A percentile compares a stretch with the other conserved stretches of the same genome.
Evolutionary conservation across 2,888 invertebrate species (phyloP).

Genomic region (Myopa tessellatipennis): DNA sequence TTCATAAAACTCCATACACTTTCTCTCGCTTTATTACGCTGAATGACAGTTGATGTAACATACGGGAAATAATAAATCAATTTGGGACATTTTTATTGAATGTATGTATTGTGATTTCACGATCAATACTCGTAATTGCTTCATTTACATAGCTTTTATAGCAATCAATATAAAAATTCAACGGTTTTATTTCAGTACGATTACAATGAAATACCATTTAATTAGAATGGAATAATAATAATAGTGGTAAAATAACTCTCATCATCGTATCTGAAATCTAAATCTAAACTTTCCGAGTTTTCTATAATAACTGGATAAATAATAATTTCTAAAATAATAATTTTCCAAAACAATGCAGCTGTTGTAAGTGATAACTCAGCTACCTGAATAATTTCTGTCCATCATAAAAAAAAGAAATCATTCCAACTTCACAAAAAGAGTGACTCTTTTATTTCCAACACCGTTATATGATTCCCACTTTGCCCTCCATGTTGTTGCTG

Average conservation of each 20-base stretch:
- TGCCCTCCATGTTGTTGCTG: background rate
- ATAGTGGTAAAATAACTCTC: no score
- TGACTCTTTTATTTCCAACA: background rate
- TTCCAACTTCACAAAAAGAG: background rate
- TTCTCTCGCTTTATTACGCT: no score
- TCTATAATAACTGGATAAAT: no score
- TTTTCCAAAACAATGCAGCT: no score
- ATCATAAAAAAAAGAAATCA: no score
- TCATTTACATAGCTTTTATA: background rate
- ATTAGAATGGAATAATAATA: no score
- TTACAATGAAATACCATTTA: background rate
- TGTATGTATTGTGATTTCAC: background rate
- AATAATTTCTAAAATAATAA: no score
- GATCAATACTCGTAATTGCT: background rate
- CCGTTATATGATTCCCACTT: background rate
- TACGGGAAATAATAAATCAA: background rate
- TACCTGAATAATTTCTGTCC: no score
- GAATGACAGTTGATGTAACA: background rate
- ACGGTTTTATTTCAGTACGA: background rate
- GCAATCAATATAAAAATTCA: background rate
- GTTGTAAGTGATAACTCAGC: no score
- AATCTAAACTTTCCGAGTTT: no score
- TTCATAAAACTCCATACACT: background rate
- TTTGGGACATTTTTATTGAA: background rate
- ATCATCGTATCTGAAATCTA: no score